phyloP scores from a whole-genome alignment of 2,113 vertebrate genomes.

The Dasypus novemcinctus region DNA sequence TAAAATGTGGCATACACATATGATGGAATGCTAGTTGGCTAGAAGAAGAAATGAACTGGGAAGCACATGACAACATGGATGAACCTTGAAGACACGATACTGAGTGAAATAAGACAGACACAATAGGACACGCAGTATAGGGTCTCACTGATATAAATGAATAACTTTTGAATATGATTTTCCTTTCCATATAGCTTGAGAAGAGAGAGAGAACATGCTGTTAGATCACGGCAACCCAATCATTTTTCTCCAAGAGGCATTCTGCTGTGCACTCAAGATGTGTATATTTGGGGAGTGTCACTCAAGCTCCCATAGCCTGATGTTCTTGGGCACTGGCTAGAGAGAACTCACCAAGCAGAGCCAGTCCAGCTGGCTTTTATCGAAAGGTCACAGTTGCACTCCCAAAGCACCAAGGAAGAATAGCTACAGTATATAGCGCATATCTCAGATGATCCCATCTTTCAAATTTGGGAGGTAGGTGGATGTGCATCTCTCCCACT shows the following conservation, averaged over 20 bases:
- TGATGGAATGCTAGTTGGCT: too few relatives aligned
- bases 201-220: not conserved
- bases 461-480: not conserved
- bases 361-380: not conserved
- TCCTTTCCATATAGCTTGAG: not conserved
- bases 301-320: not conserved
- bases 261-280: too few relatives aligned
- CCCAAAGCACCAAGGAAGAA: not conserved
- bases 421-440: accelerated
- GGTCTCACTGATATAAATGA: too few relatives aligned
- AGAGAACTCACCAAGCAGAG: not conserved
- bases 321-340: not conserved
- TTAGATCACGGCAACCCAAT: accelerated
- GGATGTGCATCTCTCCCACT: not conserved
- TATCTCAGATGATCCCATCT: not conserved
- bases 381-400: not conserved
- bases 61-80: too few relatives aligned
- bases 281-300: too few relatives aligned
- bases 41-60: too few relatives aligned
- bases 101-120: too few relatives aligned
- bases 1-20: too few relatives aligned
- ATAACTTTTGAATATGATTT: not conserved
- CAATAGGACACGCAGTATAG: too few relatives aligned
- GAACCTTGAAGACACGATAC: too few relatives aligned
- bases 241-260: too few relatives aligned